Percentiles rank a stretch among this genome's conserved stretches.
Conservation (phyloP, 2,888 invertebrate species). For the Cyrtodaria siliqua region DNA sequence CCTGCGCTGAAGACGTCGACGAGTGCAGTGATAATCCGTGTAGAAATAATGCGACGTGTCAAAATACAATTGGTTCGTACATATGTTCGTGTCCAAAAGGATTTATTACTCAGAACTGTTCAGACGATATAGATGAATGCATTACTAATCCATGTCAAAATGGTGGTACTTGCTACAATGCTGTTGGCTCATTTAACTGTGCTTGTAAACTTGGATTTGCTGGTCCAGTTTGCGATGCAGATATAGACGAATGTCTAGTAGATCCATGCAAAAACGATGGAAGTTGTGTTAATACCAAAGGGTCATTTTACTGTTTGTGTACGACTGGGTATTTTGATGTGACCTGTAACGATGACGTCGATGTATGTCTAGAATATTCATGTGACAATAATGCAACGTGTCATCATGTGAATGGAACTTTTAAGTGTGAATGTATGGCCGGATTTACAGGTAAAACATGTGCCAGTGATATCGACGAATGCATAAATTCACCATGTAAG, state of each 20-base stretch:
- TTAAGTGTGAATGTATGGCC: background rate
- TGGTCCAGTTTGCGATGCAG: background rate
- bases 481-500: too few relatives aligned
- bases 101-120: too few relatives aligned
- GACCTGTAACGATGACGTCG: background rate
- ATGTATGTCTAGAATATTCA: background rate
- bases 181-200: too few relatives aligned
- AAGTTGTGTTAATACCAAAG: constrained; percentile 4
- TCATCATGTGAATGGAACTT: background rate
- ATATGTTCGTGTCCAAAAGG: constrained; percentile 57
- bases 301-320: background rate
- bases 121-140: background rate
- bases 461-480: too few relatives aligned
- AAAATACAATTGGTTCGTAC: constrained; percentile 56
- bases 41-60: constrained; percentile 31
- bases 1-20: background rate
- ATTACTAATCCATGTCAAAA: constrained; percentile 1
- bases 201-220: too few relatives aligned
- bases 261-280: constrained; percentile 20
- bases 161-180: background rate
- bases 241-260: constrained; percentile 17
- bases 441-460: too few relatives aligned
- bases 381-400: constrained; percentile 4
- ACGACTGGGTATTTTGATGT: too few relatives aligned
- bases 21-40: constrained; percentile 9